phyloP scores from a whole-genome alignment of 2,888 invertebrate species.

The Horisme vitalbata region DNA sequence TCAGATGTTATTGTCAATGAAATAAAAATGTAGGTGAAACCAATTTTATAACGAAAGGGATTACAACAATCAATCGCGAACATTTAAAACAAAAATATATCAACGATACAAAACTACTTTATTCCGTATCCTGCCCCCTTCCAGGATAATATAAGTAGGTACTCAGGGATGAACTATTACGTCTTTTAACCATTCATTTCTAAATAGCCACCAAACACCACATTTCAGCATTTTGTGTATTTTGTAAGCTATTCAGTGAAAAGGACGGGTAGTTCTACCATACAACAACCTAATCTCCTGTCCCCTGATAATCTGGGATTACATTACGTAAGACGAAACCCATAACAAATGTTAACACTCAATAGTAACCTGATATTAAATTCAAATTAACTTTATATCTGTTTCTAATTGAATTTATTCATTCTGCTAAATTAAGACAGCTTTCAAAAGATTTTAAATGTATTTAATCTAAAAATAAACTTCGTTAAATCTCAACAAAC shows the following conservation, averaged over 20 bases:
- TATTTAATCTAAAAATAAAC: slow-evolving; percentile 5
- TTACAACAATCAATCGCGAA: too few species aligned
- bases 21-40: too few species aligned
- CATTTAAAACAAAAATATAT: too few species aligned
- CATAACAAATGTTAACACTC: slow-evolving; percentile 44
- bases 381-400: slow-evolving; percentile 33
- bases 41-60: too few species aligned
- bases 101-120: too few species aligned
- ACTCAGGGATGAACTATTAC: too few species aligned
- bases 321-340: slow-evolving; percentile 44
- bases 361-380: slow-evolving; percentile 34
- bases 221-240: not conserved
- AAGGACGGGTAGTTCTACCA: slow-evolving; percentile 5
- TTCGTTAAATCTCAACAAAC: slow-evolving; percentile 6
- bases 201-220: slow-evolving; percentile 8
- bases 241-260: slow-evolving; percentile 15
- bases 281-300: slow-evolving; percentile 14
- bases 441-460: slow-evolving; percentile 6
- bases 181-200: not conserved
- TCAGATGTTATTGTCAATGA: too few species aligned
- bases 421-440: slow-evolving; percentile 23
- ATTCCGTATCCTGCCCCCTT: too few species aligned
- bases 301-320: slow-evolving; percentile 38
- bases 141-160: too few species aligned
- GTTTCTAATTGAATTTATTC: slow-evolving; percentile 38